These are phyloP conservation scores for Halocaridina rubra DNA, from an alignment of 2,888 invertebrate genomes.

Conservation along the genomic window DNA sequence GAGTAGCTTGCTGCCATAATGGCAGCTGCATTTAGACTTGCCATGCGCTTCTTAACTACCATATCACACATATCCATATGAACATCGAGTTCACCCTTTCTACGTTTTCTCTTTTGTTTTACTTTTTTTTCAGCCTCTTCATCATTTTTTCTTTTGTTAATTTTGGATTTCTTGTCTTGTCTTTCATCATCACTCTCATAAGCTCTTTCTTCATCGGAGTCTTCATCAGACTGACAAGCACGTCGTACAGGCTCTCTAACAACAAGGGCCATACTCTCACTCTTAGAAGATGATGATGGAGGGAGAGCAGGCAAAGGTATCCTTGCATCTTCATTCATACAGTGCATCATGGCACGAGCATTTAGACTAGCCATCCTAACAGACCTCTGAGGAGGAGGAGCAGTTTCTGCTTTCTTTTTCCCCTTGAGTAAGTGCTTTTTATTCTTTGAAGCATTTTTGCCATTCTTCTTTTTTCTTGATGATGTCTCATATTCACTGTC, in stretches of 20 bases:
- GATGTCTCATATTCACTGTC: slow-evolving; percentile 47
- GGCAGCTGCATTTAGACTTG: slow-evolving; percentile 89
- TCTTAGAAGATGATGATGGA: slow-evolving; percentile 65
- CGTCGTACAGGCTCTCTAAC: slow-evolving; percentile 27
- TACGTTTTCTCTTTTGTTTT: slow-evolving; percentile 64
- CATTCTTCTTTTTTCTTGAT: slow-evolving; percentile 38
- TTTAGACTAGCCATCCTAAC: slow-evolving; percentile 88
- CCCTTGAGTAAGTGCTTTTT: slow-evolving; percentile 26
- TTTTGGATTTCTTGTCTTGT: slow-evolving; percentile 64
- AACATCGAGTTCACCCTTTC: slow-evolving; percentile 71
- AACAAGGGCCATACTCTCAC: slow-evolving; percentile 41
- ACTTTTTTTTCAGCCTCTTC: slow-evolving; percentile 41
- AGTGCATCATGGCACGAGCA: slow-evolving; percentile 90
- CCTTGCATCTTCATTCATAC: slow-evolving; percentile 86
- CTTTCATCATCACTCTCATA: slow-evolving; percentile 67
- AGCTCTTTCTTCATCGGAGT: slow-evolving; percentile 71
- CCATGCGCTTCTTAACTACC: slow-evolving; percentile 90
- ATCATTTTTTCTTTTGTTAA: slow-evolving; percentile 31
- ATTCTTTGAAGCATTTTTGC: slow-evolving; percentile 20
- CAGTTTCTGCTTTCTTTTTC: slow-evolving; percentile 6
- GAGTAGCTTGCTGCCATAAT: slow-evolving; percentile 83
- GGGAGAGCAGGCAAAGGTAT: slow-evolving; percentile 66
- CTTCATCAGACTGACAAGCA: slow-evolving; percentile 65
- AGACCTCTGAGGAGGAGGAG: slow-evolving; percentile 13
- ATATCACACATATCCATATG: slow-evolving; percentile 87